Evolutionary conservation across 2,113 vertebrate species (phyloP).

Genomic region (Perccottus glenii): DNA sequence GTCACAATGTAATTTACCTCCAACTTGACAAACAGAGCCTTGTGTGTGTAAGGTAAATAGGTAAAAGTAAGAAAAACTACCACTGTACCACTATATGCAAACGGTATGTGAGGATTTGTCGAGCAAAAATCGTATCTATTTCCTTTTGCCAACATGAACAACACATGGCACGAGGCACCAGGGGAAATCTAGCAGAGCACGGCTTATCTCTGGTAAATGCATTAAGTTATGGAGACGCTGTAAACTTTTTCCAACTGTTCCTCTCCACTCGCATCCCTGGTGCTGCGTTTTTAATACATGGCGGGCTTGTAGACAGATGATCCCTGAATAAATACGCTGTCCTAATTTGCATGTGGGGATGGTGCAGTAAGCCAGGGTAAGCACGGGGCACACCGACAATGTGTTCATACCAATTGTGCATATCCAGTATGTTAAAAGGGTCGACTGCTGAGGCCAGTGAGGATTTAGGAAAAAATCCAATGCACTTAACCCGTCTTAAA

Average conservation of each 20-base stretch:
- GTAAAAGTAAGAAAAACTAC: neutral
- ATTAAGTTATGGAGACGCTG: slow-evolving; percentile 51
- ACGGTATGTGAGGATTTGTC: slow-evolving; percentile 9
- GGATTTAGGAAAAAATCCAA: neutral
- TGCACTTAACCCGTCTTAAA: neutral
- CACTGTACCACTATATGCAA: no score
- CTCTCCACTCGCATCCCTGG: slow-evolving; percentile 8
- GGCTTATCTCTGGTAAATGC: slow-evolving; percentile 47
- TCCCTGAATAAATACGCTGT: slow-evolving; percentile 63
- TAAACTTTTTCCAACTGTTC: slow-evolving; percentile 53
- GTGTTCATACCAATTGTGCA: slow-evolving; percentile 37
- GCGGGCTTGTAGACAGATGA: slow-evolving; percentile 49
- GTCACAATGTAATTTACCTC: slow-evolving; percentile 6
- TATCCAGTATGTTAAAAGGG: slow-evolving; percentile 25
- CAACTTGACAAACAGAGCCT: neutral
- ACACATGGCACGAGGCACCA: slow-evolving; percentile 17
- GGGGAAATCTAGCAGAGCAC: slow-evolving; percentile 58
- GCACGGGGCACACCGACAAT: slow-evolving; percentile 29
- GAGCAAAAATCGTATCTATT: slow-evolving; percentile 32
- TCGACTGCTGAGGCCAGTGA: neutral
- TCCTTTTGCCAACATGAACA: slow-evolving; percentile 24
- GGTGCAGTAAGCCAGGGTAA: slow-evolving; percentile 66
- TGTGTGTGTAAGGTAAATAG: neutral
- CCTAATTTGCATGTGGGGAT: slow-evolving; percentile 54
- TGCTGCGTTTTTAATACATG: slow-evolving; percentile 53